These are phyloP conservation scores for Stichopus chloronotus DNA, from an alignment of 35 echinoderm and acorn worm species.

Conservation along the genomic window DNA sequence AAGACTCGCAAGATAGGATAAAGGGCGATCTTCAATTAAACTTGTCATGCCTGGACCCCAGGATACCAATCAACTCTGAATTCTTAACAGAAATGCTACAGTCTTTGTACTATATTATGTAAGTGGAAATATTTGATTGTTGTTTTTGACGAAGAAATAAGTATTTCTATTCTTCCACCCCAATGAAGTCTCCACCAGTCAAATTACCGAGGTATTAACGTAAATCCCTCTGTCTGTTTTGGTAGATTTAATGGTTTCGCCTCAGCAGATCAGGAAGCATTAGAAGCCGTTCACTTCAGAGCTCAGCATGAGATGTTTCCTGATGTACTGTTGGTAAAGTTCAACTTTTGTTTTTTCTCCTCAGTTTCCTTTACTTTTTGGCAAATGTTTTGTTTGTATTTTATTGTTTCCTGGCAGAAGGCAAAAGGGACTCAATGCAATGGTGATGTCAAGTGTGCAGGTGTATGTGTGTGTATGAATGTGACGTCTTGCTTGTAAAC, in stretches of 20 bases:
- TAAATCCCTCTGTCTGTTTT: not conserved
- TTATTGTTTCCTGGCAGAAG: not conserved
- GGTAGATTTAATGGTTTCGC: conserved; percentile 84
- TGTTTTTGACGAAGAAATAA: not conserved
- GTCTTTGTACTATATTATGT: conserved; percentile 83
- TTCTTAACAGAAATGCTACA: conserved; percentile 81
- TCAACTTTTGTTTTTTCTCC: not conserved
- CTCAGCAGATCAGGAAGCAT: conserved; percentile 61
- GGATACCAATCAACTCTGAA: conserved; percentile 67
- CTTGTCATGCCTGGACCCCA: conserved; percentile 15
- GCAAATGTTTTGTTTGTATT: not conserved
- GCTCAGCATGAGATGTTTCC: conserved; percentile 82
- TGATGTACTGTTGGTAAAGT: conserved; percentile 79
- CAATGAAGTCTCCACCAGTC: no score
- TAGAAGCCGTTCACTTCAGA: conserved; percentile 85
- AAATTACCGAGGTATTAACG: not conserved
- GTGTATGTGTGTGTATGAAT: no score
- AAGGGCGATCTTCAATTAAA: not conserved
- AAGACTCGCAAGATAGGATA: conserved; percentile 17
- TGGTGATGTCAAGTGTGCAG: no score
- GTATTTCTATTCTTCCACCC: no score
- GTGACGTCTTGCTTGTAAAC: no score
- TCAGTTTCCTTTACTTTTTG: not conserved
- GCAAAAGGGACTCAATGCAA: not conserved
- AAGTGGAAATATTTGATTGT: conserved; percentile 23